Conservation (phyloP, 2,113 vertebrate species). For the Piprites chloris region DNA sequence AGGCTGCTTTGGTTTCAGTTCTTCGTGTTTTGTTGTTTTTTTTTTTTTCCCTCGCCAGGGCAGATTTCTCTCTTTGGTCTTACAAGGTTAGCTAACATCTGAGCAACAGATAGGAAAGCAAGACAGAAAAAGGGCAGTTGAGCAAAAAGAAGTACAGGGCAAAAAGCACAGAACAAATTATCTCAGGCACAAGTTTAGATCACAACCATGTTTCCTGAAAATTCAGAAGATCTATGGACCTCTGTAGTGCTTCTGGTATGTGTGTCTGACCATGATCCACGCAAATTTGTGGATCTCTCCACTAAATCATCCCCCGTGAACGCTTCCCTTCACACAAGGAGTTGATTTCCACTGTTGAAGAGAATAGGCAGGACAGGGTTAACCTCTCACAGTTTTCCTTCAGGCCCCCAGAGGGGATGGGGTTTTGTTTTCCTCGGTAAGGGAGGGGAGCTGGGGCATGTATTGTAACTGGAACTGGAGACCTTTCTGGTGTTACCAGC, state of each 20-base stretch:
- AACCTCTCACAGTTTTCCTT: not conserved
- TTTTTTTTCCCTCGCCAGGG: not conserved
- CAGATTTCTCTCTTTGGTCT: not conserved
- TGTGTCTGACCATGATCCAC: not conserved
- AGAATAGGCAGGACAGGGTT: conserved; percentile 33
- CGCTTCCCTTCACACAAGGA: not conserved
- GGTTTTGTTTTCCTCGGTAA: conserved; percentile 44
- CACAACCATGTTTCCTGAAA: not conserved
- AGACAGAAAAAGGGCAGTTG: not conserved
- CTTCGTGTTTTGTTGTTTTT: too few species aligned
- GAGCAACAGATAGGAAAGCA: conserved; percentile 41
- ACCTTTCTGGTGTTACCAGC: not conserved
- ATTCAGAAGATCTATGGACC: not conserved
- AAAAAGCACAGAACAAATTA: not conserved
- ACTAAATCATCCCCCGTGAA: not conserved
- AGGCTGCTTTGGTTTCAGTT: not conserved
- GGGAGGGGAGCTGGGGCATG: not conserved
- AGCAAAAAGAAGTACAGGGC: not conserved
- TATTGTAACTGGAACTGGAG: conserved; percentile 6
- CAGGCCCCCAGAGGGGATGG: conserved; percentile 19
- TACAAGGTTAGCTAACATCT: not conserved
- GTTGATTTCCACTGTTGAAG: not conserved
- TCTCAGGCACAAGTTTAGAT: not conserved
- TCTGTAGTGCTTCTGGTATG: not conserved
- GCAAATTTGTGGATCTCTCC: not conserved